Base-by-base conservation (phyloP, 2,888 invertebrate species). In the Carpatolechia fugitivella region DNA sequence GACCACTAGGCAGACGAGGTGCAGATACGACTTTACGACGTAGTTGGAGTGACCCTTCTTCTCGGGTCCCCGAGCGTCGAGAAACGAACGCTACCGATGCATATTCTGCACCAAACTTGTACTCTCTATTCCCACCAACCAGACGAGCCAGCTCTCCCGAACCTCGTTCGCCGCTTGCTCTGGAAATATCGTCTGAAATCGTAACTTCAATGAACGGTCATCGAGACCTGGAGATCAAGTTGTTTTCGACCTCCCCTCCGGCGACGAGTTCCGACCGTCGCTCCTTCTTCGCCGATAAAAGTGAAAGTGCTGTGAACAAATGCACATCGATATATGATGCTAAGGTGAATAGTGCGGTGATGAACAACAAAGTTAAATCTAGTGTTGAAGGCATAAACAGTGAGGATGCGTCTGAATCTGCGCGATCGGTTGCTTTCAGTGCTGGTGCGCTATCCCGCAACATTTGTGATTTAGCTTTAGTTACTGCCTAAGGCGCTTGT, bases 161-260 rank as follows among this genome's bases (percentile, higher is more conserved):
- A 66, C 85, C 84, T 56, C 85, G 78, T 63, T 89, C 78, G 68
- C 83, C 85, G 49, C 88, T 82, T 61, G 87, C 83, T 60, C 83
- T 95, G 67, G 94, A 94, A 78, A 94, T 95, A 56, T 94, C 94
- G 31, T 94, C 95, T 33, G 94, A 95, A 73, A 95, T 95, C 66
- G 94, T 95, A 63, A 95, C 95, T 24, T 95, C 95, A 44, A 92
- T 93, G 65, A 94, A 95, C 74, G 95, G 95, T 46, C 95, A 95
- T 75, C 91, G 95, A 58, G 95, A 95, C 81, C 85, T 95, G 75
- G 95, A 95, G 85, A 95, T 95, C 66, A 94, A 94, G 78, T 93
- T 95, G 82, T 95, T 94, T 82, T 93, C 94, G 64, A 91, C 93
- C 67, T 91, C 92, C 72, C 91, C 91, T 62, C 81, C 90, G 73